Conservation (phyloP, 2,888 invertebrate genomes). For the Stenoptilia bipunctidactyla region DNA sequence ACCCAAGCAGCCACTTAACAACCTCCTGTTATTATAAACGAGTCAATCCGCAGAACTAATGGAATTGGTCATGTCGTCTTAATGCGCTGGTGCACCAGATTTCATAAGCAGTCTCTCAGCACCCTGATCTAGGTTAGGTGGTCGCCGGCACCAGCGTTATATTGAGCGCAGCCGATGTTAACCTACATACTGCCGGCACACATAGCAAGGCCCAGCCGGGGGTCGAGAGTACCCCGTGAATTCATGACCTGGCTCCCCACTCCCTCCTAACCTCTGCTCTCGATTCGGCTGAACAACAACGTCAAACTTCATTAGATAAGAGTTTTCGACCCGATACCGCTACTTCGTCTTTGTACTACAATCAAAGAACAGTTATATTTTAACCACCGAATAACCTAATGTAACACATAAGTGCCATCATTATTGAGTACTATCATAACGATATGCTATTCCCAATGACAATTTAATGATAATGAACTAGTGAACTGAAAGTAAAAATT, state of each 20-base stretch:
- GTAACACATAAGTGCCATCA: too few relatives aligned
- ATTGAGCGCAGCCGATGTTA: slow-evolving; percentile 69
- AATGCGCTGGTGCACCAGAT: slow-evolving; percentile 46
- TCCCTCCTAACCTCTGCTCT: slow-evolving; percentile 28
- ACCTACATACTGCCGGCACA: slow-evolving; percentile 62
- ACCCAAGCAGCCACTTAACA: not conserved
- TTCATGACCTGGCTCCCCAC: slow-evolving; percentile 48
- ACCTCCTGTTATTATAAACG: not conserved
- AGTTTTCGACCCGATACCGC: slow-evolving; percentile 3
- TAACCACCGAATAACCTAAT: too few relatives aligned
- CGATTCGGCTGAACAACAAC: slow-evolving; percentile 15
- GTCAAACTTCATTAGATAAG: slow-evolving; percentile 8
- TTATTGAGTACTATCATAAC: too few relatives aligned
- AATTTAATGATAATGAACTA: too few relatives aligned
- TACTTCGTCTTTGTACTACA: slow-evolving; percentile 11
- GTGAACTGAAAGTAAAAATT: too few relatives aligned
- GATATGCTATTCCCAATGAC: too few relatives aligned
- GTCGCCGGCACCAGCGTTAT: slow-evolving; percentile 61
- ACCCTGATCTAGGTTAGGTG: slow-evolving; percentile 71
- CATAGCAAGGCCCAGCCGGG: slow-evolving; percentile 41
- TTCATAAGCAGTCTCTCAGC: slow-evolving; percentile 69
- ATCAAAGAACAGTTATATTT: too few relatives aligned
- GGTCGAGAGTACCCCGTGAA: slow-evolving; percentile 57
- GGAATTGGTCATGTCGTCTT: not conserved
- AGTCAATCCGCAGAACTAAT: not conserved